phyloP scores from a whole-genome alignment of 2,888 invertebrate genomes.

The Leptinotarsa haldemani region DNA sequence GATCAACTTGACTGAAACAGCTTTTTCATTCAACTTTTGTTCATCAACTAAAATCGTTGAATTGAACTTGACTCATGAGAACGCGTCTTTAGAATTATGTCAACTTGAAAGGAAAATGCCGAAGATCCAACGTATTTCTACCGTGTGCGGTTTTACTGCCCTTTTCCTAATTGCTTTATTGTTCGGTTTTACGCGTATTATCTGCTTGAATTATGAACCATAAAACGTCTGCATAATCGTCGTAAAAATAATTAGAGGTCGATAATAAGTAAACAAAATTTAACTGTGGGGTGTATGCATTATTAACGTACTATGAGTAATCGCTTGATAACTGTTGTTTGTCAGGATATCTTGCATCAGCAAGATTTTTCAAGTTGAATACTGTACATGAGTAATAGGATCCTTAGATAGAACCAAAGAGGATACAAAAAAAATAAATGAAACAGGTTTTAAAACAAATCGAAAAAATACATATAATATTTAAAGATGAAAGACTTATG shows the following conservation, averaged over 20 bases:
- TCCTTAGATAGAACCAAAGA: too few species aligned
- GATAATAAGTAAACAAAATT: conserved; percentile 16
- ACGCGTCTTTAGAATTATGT: background rate
- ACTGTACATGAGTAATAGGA: too few species aligned
- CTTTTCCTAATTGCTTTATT: conserved; percentile 17
- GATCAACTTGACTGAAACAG: too few species aligned
- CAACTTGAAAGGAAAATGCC: conserved; percentile 8
- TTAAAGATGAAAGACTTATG: too few species aligned
- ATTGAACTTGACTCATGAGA: background rate
- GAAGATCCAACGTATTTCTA: conserved; percentile 5
- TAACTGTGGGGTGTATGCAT: conserved; percentile 6
- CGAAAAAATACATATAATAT: too few species aligned
- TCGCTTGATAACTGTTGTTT: conserved; percentile 5
- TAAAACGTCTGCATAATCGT: conserved; percentile 16
- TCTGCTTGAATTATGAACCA: conserved; percentile 18
- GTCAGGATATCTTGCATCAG: background rate
- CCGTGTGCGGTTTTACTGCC: background rate
- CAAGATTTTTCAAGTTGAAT: background rate
- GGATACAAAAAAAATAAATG: too few species aligned
- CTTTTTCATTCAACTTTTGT: too few species aligned
- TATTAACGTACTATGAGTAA: conserved; percentile 5
- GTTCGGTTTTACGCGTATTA: conserved; percentile 11
- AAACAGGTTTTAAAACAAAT: too few species aligned
- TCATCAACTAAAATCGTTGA: too few species aligned
- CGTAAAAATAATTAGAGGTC: conserved; percentile 17